Base-by-base conservation (phyloP, 2,113 vertebrate species). In the Cnemophilus loriae region DNA sequence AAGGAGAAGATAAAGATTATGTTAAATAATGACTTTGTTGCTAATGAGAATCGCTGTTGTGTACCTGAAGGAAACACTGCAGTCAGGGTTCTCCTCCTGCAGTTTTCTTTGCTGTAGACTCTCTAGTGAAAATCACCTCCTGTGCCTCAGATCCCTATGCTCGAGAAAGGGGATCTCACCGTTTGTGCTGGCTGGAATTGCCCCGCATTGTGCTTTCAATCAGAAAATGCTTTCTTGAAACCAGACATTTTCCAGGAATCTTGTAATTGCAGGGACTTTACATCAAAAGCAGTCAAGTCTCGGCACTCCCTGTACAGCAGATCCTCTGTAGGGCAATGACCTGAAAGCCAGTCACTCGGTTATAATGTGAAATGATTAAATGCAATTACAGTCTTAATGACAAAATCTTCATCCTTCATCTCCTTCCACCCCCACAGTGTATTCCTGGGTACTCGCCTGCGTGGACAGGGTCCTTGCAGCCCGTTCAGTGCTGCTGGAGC, bases 51-150 rank as follows among this genome's bases (percentile, higher is more conserved):
- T 78, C n/a, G 8, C 68, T 42, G 47, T 90, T 92, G 68, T 81
- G 56, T 81, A 93, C 76, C 71, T 90, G 89, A 80, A 95, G 55
- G 52, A 93, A 95, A 88, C 33, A 65, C 64, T 84, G 94, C 83
- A 90, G 86, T 74, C 59, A 77, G 59, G 71, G 74, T 70, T 74
- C 59, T 94, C 46, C 57, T 70, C 65, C 55, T 87, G 65, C 57
- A 87, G 32, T 55, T 81, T 71, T 53, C 18, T 87, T 82, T 79
- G 57, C 52, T 84, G 21, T n/a, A 39, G 60, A 47, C 17, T 86
- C 30, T 75, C 32, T 16, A 22, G n/a, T 60, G 65, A 73, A 79
- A 89, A 73, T 60, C 5, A 4, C 11, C 46, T 85, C 61, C 57
- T 41, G 5, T 61, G 64, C 44, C 10, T 73, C 76, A 65, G 46